These are phyloP conservation scores for Cordylochernes scorpioides DNA, from an alignment of 2,888 invertebrate genomes.

Conservation along the genomic window DNA sequence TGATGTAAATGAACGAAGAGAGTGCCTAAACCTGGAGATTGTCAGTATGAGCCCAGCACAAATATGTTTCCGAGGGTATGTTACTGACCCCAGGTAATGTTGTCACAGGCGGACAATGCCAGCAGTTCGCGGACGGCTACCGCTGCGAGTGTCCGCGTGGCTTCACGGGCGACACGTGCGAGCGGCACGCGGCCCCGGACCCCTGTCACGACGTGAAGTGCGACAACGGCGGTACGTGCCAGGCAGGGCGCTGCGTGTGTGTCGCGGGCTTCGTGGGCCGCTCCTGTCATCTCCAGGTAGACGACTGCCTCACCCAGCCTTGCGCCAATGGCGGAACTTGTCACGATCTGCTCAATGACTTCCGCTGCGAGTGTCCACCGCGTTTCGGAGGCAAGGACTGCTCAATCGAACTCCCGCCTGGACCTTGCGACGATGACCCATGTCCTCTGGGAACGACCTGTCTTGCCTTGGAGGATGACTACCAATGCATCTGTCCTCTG, in stretches of 20 bases:
- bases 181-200: slow-evolving; percentile 31
- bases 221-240: slow-evolving; percentile 45
- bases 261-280: slow-evolving; percentile 27
- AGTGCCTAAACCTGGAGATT: too few relatives aligned
- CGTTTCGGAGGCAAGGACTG: slow-evolving; percentile 30
- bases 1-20: too few relatives aligned
- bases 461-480: slow-evolving; percentile 43
- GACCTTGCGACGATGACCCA: slow-evolving; percentile 22
- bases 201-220: slow-evolving; percentile 35
- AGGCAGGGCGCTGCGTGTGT: slow-evolving; percentile 46
- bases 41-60: too few relatives aligned
- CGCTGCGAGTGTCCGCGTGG: slow-evolving; percentile 51
- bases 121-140: slow-evolving; percentile 3
- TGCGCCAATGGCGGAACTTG: slow-evolving; percentile 23
- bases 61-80: too few relatives aligned
- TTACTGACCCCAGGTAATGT: too few relatives aligned
- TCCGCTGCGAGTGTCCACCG: slow-evolving; percentile 23
- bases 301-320: slow-evolving; percentile 22
- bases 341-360: slow-evolving; percentile 21
- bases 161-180: slow-evolving; percentile 58
- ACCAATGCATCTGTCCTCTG: slow-evolving; percentile 56
- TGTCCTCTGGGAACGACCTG: slow-evolving; percentile 49
- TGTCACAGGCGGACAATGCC: slow-evolving; percentile 8
- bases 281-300: slow-evolving; percentile 32
- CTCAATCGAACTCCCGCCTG: slow-evolving; percentile 30